A percentile compares a stretch with the other conserved stretches of the same genome.
phyloP scores from a whole-genome alignment of 2,888 invertebrate genomes.

The Sthenelais limicola region DNA sequence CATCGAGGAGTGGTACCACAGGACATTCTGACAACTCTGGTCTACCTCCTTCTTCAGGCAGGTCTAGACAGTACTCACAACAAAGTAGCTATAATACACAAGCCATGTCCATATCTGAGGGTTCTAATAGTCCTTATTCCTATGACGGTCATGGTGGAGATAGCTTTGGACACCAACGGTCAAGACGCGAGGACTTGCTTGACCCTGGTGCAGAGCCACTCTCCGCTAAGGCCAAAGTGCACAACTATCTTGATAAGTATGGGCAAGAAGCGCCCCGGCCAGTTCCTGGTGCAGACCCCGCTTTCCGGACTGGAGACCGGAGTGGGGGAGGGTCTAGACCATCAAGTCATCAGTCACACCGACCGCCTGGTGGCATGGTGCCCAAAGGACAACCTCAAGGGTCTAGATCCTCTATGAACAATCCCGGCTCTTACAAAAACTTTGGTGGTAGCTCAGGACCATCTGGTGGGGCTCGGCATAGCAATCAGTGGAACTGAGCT shows the following conservation, averaged over 20 bases:
- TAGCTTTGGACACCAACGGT: background rate
- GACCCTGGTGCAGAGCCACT: slow-evolving; percentile 33
- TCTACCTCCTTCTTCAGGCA: background rate
- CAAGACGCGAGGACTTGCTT: slow-evolving; percentile 1
- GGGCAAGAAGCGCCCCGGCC: slow-evolving; percentile 25
- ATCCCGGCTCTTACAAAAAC: background rate
- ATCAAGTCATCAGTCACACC: background rate
- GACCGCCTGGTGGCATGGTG: background rate
- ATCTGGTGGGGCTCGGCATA: background rate
- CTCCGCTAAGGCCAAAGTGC: slow-evolving; percentile 52
- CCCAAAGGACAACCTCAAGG: background rate
- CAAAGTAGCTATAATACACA: slow-evolving; percentile 38
- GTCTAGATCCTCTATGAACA: no score
- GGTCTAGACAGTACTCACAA: slow-evolving; percentile 37
- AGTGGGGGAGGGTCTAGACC: background rate
- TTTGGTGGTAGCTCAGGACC: background rate
- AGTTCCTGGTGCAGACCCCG: slow-evolving; percentile 14
- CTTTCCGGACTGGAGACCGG: background rate
- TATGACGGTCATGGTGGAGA: slow-evolving; percentile 46
- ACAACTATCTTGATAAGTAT: slow-evolving; percentile 51
- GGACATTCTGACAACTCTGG: background rate
- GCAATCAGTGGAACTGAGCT: slow-evolving; percentile 10
- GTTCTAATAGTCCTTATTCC: slow-evolving; percentile 38
- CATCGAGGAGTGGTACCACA: background rate
- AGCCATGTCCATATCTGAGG: slow-evolving; percentile 43